Evolutionary conservation across 2,888 invertebrate genomes (phyloP).

Genomic region (Meloe dianella): DNA sequence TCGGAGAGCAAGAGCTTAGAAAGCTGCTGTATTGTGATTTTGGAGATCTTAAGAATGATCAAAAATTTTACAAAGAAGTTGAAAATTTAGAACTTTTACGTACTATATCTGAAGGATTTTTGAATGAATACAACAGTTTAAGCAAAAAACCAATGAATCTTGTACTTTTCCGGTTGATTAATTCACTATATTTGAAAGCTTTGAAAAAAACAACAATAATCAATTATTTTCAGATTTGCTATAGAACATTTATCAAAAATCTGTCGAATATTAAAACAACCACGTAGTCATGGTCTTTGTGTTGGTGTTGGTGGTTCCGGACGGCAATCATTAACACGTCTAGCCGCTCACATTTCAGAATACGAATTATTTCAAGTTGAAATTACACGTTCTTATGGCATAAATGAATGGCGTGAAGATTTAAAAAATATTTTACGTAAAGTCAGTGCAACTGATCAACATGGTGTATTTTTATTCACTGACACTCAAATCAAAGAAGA

Average conservation of each 20-base stretch:
- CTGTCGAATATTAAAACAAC: constrained; percentile 89
- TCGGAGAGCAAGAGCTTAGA: constrained; percentile 82
- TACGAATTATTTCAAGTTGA: constrained; percentile 93
- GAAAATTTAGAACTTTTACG: constrained; percentile 80
- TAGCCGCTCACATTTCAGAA: constrained; percentile 93
- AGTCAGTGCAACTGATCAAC: constrained; percentile 82
- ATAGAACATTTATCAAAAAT: constrained; percentile 93
- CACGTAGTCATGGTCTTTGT: constrained; percentile 78
- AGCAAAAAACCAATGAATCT: constrained; percentile 96
- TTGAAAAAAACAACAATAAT: constrained; percentile 7
- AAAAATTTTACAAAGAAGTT: constrained; percentile 87
- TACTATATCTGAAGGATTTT: constrained; percentile 83
- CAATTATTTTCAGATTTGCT: constrained; percentile 60
- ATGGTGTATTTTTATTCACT: constrained; percentile 88
- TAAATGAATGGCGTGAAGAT: constrained; percentile 90
- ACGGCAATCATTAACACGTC: constrained; percentile 85
- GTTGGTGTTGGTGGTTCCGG: constrained; percentile 94
- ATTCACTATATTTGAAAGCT: not conserved
- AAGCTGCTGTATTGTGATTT: constrained; percentile 94
- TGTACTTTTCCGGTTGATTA: constrained; percentile 79
- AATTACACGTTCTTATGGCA: constrained; percentile 85
- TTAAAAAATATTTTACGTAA: constrained; percentile 79
- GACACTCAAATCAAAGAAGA: constrained; percentile 95
- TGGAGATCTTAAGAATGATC: constrained; percentile 90
- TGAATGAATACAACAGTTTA: constrained; percentile 93